Evolutionary conservation across 1,140 invertebrate genomes (phyloP), one percentile per base, ranked within the genome.

Genomic region (Bombus sylvicola): DNA sequence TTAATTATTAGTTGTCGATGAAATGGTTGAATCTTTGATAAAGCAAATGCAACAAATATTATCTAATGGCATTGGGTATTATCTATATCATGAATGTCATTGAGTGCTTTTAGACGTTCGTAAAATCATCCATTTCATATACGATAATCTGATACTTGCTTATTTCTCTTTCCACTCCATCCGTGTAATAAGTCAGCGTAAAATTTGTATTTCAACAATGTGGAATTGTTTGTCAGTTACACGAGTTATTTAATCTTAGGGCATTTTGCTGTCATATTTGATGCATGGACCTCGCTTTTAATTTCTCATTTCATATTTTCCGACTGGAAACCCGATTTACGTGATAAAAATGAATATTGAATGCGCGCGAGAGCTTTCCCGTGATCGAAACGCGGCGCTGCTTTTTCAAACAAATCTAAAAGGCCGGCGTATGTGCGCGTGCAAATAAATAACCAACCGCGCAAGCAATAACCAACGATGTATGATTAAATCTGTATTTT

Each of bases 401-500:
- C 47, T 62, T 74, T 37, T 37, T 8, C 34, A 31, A 39, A 71
- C 47, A 41, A 41, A 59, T 37, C 28, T 57, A 80, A 39, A 69
- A 13, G 41, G 12, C 13, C 3, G 5, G 28, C 37, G 28, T 22
- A 15, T 53, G 12, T 31, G 9, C 59, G n/a, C 28, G 66, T 64
- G 6, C 41, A 6, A 4, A 31, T 53, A 53, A 53, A 53, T 53
- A 53, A 53, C 47, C 18, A 22, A 53, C 47, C n/a, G 8, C 39
- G 37, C 10, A 10, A 34, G 81, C 22, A 74, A 82, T 47, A 74
- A 74, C 81, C 71, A n/a, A n/a, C n/a, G 13, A 6, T 18, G 39
- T 34, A 31, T 31, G 37, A 82, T 82, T 75, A 82, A 74, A 62
- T 81, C 69, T 62, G n/a, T n/a, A 59, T 72, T 81, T 43, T n/a